A percentile compares a stretch with the other conserved stretches of the same genome.
These are phyloP conservation scores for Dromococcyx pavoninus DNA, from an alignment of 2,797 vertebrate species.

Conservation along the genomic window DNA sequence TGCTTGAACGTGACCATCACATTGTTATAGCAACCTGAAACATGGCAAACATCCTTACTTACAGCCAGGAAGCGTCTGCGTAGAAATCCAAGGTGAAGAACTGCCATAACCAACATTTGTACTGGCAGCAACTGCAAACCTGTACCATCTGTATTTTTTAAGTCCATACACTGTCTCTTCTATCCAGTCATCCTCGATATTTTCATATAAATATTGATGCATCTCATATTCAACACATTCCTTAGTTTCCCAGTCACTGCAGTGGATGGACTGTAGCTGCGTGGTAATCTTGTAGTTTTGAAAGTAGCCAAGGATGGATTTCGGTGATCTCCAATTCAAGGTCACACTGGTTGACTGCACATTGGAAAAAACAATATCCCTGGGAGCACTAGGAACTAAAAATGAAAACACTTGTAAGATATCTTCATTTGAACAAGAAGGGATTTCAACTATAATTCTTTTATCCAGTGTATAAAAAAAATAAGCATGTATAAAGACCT, in stretches of 20 bases:
- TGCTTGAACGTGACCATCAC: background rate
- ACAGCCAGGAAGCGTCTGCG: conserved; percentile 88
- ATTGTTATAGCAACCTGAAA: background rate
- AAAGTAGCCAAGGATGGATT: conserved; percentile 84
- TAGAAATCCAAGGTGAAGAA: conserved; percentile 84
- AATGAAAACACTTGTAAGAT: conserved; percentile 19
- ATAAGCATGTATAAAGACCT: background rate
- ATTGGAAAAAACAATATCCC: conserved; percentile 77
- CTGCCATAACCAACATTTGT: conserved; percentile 89
- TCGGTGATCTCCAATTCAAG: conserved; percentile 85
- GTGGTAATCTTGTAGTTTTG: conserved; percentile 85
- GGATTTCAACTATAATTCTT: background rate
- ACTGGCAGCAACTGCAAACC: conserved; percentile 88
- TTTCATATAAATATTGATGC: conserved; percentile 77
- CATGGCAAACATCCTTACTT: conserved; percentile 66
- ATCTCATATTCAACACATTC: conserved; percentile 81
- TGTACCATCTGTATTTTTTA: conserved; percentile 90
- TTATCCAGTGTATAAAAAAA: background rate
- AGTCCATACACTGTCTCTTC: conserved; percentile 82
- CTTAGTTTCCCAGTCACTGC: conserved; percentile 71
- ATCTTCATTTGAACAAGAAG: background rate
- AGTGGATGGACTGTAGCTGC: conserved; percentile 81
- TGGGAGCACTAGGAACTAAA: conserved; percentile 88
- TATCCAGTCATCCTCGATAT: conserved; percentile 23
- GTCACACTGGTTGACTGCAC: conserved; percentile 86